A percentile compares a stretch with the other conserved stretches of the same genome.
Conservation (phyloP, 2,113 vertebrate genomes). For the Anas platyrhynchos region DNA sequence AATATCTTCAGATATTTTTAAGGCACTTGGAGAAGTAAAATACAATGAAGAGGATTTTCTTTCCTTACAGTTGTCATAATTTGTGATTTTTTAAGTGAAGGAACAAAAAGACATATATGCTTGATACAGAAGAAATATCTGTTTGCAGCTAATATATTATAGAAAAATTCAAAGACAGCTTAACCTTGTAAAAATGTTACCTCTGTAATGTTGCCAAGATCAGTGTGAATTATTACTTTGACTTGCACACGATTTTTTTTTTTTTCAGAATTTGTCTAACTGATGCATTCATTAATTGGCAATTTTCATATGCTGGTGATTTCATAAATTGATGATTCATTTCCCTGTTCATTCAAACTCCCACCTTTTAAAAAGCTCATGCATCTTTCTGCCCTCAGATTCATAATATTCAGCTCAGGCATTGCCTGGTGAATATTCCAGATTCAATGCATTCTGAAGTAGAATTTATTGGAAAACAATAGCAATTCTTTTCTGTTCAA, state of each 20-base stretch:
- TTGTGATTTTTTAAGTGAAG: conserved; percentile 12
- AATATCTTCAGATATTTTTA: neutral
- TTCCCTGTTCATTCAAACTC: neutral
- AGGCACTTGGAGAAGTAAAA: neutral
- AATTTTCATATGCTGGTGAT: conserved; percentile 6
- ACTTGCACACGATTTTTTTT: conserved; percentile 25
- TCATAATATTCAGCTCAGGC: neutral
- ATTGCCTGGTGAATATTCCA: neutral
- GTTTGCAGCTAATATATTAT: conserved; percentile 38
- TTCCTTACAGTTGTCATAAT: neutral
- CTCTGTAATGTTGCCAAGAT: conserved; percentile 36
- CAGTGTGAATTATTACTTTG: conserved; percentile 51
- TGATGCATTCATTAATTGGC: conserved; percentile 30
- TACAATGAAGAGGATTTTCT: neutral
- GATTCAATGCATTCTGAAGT: neutral
- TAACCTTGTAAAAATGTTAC: conserved; percentile 69
- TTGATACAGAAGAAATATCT: neutral
- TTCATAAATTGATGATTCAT: conserved; percentile 27
- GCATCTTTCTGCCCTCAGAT: neutral
- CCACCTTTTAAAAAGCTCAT: neutral
- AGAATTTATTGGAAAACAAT: neutral
- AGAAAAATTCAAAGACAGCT: conserved; percentile 58
- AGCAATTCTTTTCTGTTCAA: neutral
- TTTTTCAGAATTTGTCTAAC: conserved; percentile 44
- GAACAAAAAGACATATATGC: neutral